Conservation (phyloP, 2,888 invertebrate species). For the Oscheius sp. region DNA sequence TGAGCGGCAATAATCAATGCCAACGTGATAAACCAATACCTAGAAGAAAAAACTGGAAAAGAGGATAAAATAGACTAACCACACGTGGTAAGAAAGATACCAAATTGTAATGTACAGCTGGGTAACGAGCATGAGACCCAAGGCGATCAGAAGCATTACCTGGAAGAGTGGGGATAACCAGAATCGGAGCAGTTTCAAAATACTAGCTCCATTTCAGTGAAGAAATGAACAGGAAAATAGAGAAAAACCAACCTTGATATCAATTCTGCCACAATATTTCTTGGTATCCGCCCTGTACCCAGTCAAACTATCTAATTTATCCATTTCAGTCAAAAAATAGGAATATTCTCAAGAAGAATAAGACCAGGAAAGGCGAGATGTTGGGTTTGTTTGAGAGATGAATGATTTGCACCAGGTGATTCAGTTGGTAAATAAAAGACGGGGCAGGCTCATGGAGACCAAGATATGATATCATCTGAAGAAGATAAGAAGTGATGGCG, state of each 20-base stretch:
- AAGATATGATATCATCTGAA: no score
- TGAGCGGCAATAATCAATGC: not conserved
- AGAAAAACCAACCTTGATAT: not conserved
- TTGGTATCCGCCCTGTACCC: not conserved
- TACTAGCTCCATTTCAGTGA: not conserved
- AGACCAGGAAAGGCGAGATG: no score
- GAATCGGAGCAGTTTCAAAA: not conserved
- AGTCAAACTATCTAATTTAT: not conserved
- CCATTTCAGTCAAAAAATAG: no score
- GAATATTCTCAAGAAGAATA: no score
- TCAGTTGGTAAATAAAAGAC: no score
- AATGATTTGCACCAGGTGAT: no score
- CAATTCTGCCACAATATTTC: not conserved
- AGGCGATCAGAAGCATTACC: not conserved
- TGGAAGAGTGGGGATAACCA: no score
- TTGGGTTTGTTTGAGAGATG: no score
- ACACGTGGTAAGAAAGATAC: not conserved
- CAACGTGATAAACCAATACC: not conserved
- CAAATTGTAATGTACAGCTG: not conserved
- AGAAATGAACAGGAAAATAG: no score
- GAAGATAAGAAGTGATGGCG: no score
- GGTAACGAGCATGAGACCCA: not conserved
- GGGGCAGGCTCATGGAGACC: no score
- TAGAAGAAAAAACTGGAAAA: not conserved
- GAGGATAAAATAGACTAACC: not conserved